Evolutionary conservation across 2,113 vertebrate species (phyloP).

Genomic region (Corydoras maculifer): DNA sequence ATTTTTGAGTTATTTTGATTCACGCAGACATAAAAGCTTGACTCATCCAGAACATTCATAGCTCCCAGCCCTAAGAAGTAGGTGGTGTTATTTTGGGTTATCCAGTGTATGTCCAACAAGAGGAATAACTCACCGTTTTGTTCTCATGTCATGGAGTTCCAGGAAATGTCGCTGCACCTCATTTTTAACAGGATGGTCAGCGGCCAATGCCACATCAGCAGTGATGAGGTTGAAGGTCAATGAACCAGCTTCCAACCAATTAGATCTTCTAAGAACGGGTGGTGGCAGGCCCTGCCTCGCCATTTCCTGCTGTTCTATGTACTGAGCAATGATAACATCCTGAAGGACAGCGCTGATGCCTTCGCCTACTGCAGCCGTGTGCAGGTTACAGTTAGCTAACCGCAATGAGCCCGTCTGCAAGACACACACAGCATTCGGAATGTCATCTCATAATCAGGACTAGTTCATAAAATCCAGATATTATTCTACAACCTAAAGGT

Average conservation of each 20-base stretch:
- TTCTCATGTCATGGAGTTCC: constrained; percentile 82
- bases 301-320: constrained; percentile 78
- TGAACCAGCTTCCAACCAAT: constrained; percentile 94
- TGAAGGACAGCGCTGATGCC: constrained; percentile 89
- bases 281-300: constrained; percentile 72
- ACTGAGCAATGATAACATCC: constrained; percentile 84
- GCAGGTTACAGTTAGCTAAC: constrained; percentile 92
- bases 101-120: not conserved
- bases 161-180: constrained; percentile 92
- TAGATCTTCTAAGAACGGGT: constrained; percentile 77
- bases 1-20: no score
- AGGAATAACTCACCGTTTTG: constrained; percentile 73
- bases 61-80: no score
- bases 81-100: no score
- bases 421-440: not conserved
- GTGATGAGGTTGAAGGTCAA: constrained; percentile 87
- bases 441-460: not conserved
- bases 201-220: constrained; percentile 87
- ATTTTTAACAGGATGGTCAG: constrained; percentile 86
- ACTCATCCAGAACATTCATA: no score
- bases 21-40: no score
- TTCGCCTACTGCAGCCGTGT: constrained; percentile 92
- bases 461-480: not conserved
- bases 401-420: constrained; percentile 80
- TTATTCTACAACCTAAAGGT: not conserved